Conservation (phyloP, 2,888 invertebrate genomes). For the Drosophila pegasa region DNA sequence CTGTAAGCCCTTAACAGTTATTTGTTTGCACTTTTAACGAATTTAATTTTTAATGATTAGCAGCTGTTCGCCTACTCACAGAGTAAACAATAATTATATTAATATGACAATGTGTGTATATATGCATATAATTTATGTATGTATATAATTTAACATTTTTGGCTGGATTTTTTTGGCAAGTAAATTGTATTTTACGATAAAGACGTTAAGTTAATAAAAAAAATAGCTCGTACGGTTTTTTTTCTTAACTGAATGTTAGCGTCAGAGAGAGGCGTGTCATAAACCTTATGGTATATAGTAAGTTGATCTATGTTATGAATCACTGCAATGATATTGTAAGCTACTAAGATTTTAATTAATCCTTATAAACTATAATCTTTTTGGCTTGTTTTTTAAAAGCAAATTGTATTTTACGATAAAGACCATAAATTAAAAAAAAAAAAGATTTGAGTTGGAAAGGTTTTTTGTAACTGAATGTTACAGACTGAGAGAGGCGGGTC, state of each 20-base stretch:
- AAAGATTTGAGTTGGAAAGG: too few species aligned
- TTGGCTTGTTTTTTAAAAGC: neutral
- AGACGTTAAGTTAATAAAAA: too few species aligned
- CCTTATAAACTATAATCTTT: neutral
- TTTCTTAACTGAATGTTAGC: too few species aligned
- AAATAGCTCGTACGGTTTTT: too few species aligned
- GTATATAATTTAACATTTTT: neutral
- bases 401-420: neutral
- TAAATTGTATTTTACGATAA: neutral
- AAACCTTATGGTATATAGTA: too few species aligned
- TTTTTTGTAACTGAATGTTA: too few species aligned
- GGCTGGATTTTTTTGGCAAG: neutral
- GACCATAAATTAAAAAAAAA: neutral
- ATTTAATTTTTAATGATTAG: conserved; percentile 8
- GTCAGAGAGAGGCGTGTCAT: too few species aligned
- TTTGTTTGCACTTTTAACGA: conserved; percentile 10
- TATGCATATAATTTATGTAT: neutral
- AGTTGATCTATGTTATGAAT: too few species aligned
- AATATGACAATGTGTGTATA: too few species aligned
- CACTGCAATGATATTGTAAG: too few species aligned
- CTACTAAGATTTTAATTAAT: too few species aligned
- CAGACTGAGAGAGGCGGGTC: neutral
- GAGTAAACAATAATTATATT: conserved; percentile 8
- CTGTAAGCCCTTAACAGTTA: conserved; percentile 19
- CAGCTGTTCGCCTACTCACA: conserved; percentile 22